phyloP scores from a whole-genome alignment of 2,113 vertebrate species.

The Chiloscyllium plagiosum region DNA sequence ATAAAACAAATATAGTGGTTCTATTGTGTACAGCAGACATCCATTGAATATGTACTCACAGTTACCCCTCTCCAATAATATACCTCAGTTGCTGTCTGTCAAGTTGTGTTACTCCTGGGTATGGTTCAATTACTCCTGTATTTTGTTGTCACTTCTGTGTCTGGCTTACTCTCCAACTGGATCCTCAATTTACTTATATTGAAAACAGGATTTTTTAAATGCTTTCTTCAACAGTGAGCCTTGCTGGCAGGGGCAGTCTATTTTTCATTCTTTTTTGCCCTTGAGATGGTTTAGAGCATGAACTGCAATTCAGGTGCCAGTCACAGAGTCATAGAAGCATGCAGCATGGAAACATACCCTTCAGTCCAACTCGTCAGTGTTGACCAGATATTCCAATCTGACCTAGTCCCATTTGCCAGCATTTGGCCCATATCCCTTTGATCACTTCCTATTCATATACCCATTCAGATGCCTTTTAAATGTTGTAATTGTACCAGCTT shows the following conservation, averaged over 20 bases:
- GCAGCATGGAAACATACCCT: no score
- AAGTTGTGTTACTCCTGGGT: neutral
- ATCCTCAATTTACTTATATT: neutral
- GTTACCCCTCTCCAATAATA: neutral
- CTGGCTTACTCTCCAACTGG: neutral
- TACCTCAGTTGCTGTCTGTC: neutral
- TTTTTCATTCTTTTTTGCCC: neutral
- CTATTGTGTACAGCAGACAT: no score
- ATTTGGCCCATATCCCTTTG: no score
- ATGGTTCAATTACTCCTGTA: neutral
- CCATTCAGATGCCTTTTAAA: no score
- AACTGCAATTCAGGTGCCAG: neutral
- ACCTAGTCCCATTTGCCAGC: no score
- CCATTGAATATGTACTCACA: neutral
- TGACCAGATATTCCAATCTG: no score
- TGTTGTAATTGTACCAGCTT: no score
- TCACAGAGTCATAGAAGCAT: neutral
- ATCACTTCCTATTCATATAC: no score
- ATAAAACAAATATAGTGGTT: no score
- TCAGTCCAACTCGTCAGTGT: no score
- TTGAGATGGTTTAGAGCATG: neutral
- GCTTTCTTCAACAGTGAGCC: neutral
- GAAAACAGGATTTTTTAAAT: neutral
- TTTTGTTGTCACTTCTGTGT: neutral
- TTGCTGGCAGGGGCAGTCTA: neutral